These are phyloP conservation scores for Schmidtea mediterranea DNA, from an alignment of 1,140 invertebrate genomes.

Conservation along the genomic window DNA sequence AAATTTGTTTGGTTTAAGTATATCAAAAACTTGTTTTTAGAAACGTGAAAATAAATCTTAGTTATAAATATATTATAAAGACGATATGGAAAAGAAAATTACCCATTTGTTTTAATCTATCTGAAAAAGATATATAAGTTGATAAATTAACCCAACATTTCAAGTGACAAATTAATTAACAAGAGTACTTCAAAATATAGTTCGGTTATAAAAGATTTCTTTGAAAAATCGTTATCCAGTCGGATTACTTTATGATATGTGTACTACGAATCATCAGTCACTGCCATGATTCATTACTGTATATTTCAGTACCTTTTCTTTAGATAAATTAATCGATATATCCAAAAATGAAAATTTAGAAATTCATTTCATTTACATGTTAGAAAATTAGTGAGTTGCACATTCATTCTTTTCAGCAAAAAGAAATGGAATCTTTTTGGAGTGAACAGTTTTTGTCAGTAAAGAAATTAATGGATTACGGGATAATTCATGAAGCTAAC, in stretches of 20 bases:
- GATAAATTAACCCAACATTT: conserved; percentile 84
- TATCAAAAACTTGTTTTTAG: too few relatives aligned
- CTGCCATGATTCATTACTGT: conserved; percentile 74
- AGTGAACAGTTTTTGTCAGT: conserved; percentile 89
- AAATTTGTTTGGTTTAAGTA: too few relatives aligned
- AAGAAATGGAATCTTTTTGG: conserved; percentile 89
- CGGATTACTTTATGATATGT: conserved; percentile 66
- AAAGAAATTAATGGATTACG: conserved; percentile 66
- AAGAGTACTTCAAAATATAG: conserved; percentile 52
- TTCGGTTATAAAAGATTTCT: conserved; percentile 67
- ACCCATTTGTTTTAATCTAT: conserved; percentile 59
- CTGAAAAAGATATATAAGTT: conserved; percentile 57
- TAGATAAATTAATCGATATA: conserved; percentile 28
- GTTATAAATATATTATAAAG: conserved; percentile 59
- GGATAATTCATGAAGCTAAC: too few relatives aligned
- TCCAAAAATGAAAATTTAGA: conserved; percentile 52
- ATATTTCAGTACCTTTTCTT: conserved; percentile 43
- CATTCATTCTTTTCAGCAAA: conserved; percentile 76
- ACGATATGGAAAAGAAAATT: conserved; percentile 83
- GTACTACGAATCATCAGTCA: conserved; percentile 38
- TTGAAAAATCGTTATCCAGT: conserved; percentile 79
- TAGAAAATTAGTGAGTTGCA: conserved; percentile 70
- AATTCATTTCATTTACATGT: conserved; percentile 67
- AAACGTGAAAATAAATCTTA: too few relatives aligned
- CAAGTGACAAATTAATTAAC: conserved; percentile 15